Percentiles rank a stretch among this genome's conserved stretches.
These are phyloP conservation scores for Venustoraphidia nigricollis DNA, from an alignment of 2,888 invertebrate species.

Conservation along the genomic window DNA sequence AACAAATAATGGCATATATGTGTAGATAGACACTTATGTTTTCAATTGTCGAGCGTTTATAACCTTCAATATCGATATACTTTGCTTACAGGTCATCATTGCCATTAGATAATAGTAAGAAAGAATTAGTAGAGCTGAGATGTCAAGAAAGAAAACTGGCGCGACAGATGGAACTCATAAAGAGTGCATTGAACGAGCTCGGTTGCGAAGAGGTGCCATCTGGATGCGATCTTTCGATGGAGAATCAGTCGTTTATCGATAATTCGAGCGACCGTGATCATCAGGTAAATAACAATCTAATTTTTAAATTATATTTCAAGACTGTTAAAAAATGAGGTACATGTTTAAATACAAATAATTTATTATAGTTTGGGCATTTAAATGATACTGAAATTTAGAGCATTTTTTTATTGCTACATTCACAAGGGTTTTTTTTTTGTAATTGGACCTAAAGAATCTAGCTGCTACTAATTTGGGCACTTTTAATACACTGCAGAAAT, in stretches of 20 bases:
- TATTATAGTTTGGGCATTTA: too few relatives aligned
- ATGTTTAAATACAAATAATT: too few relatives aligned
- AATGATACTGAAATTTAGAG: too few relatives aligned
- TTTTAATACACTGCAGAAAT: too few relatives aligned
- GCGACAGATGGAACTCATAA: slow-evolving; percentile 68
- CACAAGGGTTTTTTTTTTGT: too few relatives aligned
- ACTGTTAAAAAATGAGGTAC: too few relatives aligned
- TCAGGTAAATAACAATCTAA: slow-evolving; percentile 32
- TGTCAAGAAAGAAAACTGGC: slow-evolving; percentile 73
- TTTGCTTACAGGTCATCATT: slow-evolving; percentile 1
- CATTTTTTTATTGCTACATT: too few relatives aligned
- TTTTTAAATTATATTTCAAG: not conserved
- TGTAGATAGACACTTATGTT: too few relatives aligned
- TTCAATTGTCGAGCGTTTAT: too few relatives aligned
- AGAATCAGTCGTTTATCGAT: slow-evolving; percentile 45
- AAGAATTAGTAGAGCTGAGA: slow-evolving; percentile 64
- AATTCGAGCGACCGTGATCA: slow-evolving; percentile 48
- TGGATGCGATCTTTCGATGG: slow-evolving; percentile 57
- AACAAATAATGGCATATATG: too few relatives aligned
- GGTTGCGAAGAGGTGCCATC: slow-evolving; percentile 80
- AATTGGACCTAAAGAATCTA: too few relatives aligned
- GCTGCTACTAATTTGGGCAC: too few relatives aligned
- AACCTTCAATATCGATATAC: not conserved
- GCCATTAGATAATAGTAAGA: slow-evolving; percentile 24
- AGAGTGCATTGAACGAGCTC: slow-evolving; percentile 68